A percentile compares a stretch with the other conserved stretches of the same genome.
phyloP scores from a whole-genome alignment of 2,888 invertebrate species.

The Anoncus sp. region DNA sequence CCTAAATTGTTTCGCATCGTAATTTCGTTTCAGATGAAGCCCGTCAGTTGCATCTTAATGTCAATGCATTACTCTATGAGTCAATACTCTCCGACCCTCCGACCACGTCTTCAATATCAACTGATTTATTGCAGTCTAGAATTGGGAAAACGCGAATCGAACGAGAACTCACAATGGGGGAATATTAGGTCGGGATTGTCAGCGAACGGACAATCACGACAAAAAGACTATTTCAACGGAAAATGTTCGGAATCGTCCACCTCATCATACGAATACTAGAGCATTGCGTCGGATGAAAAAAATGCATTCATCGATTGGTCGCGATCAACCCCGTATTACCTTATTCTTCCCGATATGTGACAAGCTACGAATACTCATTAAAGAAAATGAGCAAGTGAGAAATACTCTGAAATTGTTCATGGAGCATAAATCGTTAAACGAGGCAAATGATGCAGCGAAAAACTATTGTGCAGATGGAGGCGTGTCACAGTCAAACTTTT shows the following conservation, averaged over 20 bases:
- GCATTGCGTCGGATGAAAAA: constrained; percentile 14
- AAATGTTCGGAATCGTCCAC: constrained; percentile 27
- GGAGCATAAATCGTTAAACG: constrained; percentile 1
- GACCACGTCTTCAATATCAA: not conserved
- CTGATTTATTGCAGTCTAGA: not conserved
- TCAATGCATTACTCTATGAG: not conserved
- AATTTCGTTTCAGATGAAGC: not conserved
- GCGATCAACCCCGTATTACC: constrained; percentile 30
- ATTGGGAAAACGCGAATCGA: not conserved
- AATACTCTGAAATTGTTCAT: constrained; percentile 29
- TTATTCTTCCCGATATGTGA: constrained; percentile 7
- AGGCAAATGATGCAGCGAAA: not conserved
- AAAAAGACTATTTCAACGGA: not conserved
- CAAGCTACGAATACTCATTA: constrained; percentile 22
- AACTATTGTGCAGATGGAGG: not conserved
- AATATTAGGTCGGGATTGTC: constrained; percentile 29
- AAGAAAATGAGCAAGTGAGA: constrained; percentile 28
- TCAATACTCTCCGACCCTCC: not conserved
- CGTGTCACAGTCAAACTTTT: not conserved
- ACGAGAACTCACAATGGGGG: not conserved
- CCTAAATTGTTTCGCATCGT: not conserved
- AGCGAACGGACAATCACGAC: constrained; percentile 21
- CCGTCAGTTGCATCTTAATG: not conserved
- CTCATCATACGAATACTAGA: constrained; percentile 13
- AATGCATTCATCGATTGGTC: constrained; percentile 19